Base-by-base conservation (phyloP, 2,888 invertebrate genomes). In the Meloe dianella region DNA sequence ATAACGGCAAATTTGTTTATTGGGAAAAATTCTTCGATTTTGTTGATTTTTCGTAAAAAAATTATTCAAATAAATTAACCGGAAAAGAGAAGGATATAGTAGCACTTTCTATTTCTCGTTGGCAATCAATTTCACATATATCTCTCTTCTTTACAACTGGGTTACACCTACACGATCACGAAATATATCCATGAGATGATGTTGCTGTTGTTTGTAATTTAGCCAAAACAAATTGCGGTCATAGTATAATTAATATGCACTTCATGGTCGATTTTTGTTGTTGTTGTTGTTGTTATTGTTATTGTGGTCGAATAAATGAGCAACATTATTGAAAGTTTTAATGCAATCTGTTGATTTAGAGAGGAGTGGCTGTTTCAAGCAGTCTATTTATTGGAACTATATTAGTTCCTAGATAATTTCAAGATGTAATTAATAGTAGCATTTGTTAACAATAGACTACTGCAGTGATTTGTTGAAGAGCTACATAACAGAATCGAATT, bases 381-480 rank as follows among this genome's bases (percentile, higher is more conserved):
- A 6, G n/a, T n/a, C 14, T 3, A 54, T 54, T 54, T 24, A 54
- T 27, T 27, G 10, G n/a, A 22, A 51, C 51, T 51, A 24, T 51
- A 51, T 51, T 51, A 51, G 51, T 54, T 54, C 24, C 54, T 47
- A 47, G 47, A 47, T 47, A 47, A 20, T 20, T 20, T 20, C 27
- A 27, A 24, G 12, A 54, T n/a, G 27, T 54, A 54, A 54, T 54
- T 54, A 54, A 54, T 54, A 27, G 54, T 54, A 24, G 54, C 24
- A 27, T 54, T 54, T 54, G 54, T 14, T 54, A 54, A 54, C 54
- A 54, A 54, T 54, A 54, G 54, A 54, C 54, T 54, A 54, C 54
- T 54, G 27, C n/a, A 14, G 54, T 2, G 24, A 10, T 27, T 54
- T 27, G 54, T 27, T 54, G 47, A 47, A 47, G 20, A 47, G 20